phyloP scores from a whole-genome alignment of 2,113 vertebrate genomes.

The Caloenas nicobarica region DNA sequence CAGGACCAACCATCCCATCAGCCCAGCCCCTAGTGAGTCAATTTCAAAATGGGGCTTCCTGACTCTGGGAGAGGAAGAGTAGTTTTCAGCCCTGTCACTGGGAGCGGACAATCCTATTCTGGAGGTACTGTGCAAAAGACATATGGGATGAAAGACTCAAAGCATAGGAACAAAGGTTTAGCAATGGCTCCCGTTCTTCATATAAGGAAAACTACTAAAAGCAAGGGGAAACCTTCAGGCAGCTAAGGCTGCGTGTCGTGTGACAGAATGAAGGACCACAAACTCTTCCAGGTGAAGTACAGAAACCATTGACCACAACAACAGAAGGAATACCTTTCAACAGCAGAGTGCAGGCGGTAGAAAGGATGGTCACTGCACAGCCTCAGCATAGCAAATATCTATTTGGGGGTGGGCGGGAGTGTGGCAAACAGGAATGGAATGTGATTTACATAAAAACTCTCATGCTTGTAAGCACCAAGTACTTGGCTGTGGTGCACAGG shows the following conservation, averaged over 20 bases:
- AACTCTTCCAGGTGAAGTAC: background rate
- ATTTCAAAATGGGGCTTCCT: background rate
- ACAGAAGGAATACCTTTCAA: background rate
- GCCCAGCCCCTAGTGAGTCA: rapidly evolving
- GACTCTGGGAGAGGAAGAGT: background rate
- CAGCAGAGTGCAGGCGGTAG: background rate
- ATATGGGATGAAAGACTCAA: background rate
- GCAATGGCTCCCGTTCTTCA: background rate
- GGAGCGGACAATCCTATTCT: background rate
- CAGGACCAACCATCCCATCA: background rate
- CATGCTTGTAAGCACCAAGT: background rate
- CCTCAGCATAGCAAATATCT: background rate
- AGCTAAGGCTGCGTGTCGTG: background rate
- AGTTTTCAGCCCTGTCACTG: background rate
- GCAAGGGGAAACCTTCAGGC: background rate
- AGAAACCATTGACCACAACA: background rate
- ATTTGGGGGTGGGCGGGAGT: background rate
- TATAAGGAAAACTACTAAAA: background rate
- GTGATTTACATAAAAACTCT: background rate
- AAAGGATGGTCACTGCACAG: background rate
- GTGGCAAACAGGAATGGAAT: background rate
- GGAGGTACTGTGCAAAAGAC: background rate
- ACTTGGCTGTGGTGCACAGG: background rate
- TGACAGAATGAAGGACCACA: background rate
- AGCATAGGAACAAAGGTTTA: background rate